A percentile compares a stretch with the other conserved stretches of the same genome.
Conservation (phyloP, 2,113 vertebrate genomes). For the Jacana jacana region DNA sequence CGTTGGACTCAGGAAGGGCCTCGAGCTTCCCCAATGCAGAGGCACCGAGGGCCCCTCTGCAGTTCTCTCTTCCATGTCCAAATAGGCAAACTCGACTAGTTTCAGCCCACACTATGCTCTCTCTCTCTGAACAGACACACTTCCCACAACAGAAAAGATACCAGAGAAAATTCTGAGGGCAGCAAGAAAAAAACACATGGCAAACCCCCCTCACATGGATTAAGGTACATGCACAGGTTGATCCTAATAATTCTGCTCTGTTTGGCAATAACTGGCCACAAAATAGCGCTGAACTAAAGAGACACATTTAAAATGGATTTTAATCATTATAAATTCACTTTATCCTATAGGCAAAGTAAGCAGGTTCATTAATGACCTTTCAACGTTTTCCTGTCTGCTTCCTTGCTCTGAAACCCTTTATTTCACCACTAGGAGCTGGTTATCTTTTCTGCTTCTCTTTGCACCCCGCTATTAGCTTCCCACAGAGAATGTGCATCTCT, state of each 20-base stretch:
- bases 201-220: no score
- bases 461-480: neutral
- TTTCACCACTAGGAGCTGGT: neutral
- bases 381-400: neutral
- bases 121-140: neutral
- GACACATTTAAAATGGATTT: neutral
- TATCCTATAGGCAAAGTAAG: neutral
- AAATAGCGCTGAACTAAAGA: neutral
- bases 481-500: neutral
- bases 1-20: neutral
- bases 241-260: neutral
- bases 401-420: neutral
- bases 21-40: neutral
- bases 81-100: neutral
- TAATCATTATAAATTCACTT: neutral
- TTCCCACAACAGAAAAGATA: neutral
- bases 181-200: neutral
- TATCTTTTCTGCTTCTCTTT: neutral
- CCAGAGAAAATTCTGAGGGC: neutral
- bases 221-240: no score
- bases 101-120: accelerated
- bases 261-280: neutral
- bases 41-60: neutral
- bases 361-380: neutral
- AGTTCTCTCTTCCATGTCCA: neutral